Evolutionary conservation across 2,113 vertebrate species (phyloP), one percentile per base, ranked within the genome.

Genomic region (Sciurus niger): DNA sequence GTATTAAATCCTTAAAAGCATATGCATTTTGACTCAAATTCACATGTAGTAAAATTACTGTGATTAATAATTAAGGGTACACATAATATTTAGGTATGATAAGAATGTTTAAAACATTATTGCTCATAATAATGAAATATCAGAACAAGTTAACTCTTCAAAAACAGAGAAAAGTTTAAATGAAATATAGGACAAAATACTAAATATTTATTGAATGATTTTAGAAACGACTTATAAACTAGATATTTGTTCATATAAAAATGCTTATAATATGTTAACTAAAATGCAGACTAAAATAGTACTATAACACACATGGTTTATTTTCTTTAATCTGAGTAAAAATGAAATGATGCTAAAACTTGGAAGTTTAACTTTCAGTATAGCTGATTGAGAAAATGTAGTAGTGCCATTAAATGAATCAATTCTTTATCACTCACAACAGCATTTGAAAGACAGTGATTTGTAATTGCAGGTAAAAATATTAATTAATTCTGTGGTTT

Each of bases 401-500:
- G 22, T 30, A 68, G 22, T 85, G 46, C 43, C 93, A 37, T 63
- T 79, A 84, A 90, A 53, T 65, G 28, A 58, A 24, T 65, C 46
- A n/a, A 58, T 88, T 84, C 18, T 89, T 84, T 85, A 63, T 93
- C n/a, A 46, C 3, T 90, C 48, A 51, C 18, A 85, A 37, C 37
- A 37, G 58, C 43, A 65, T 95, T 94, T 74, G 68, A 94, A 94
- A 96, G 46, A 74, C 9, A 65, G 40, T 77, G 48, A 37, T 90
- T 84, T 37, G 14, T 93, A 91, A 74, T 92, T 96, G 30, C n/a
- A 37, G 7, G 25, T 85, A 24, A 87, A 77, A 73, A 22, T 40
- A 73, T 90, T 95, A 95, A 90, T 95, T 97, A 96, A 94, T 88
- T 72, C 37, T 89, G 7, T 94, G n/a, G n/a, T n/a, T 48, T 96